Base-by-base conservation (phyloP, 2,888 invertebrate species). In the Dynastes maya region DNA sequence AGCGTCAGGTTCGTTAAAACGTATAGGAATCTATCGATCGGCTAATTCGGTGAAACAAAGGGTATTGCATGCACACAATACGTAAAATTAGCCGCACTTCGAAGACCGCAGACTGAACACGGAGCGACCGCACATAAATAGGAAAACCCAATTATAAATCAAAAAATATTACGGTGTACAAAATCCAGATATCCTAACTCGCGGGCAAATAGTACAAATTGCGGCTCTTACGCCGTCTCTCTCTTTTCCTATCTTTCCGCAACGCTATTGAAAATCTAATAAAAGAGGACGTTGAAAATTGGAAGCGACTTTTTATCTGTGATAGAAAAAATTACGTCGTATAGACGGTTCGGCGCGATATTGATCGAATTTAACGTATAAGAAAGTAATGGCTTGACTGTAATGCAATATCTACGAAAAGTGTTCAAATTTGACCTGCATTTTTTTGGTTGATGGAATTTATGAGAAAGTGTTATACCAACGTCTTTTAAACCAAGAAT, bases 111-210 rank as follows among this genome's bases (percentile, higher is more conserved):
- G 51, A 68, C n/a, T 29, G 68, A 68, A 68, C 68, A 27, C 22
- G 40, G 51, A 13, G 40, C 11, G 27, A 51, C 68, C 68, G 51
- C 68, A 68, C 68, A 68, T 51, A 68, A 68, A 68, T 68, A 53
- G 27, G 11, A 13, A 51, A 51, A 68, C 51, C 68, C 68, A 68
- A 68, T 68, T 68, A 68, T 68, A 51, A 68, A 51, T 68, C 68
- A 68, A 29, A 51, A 68, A 68, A 51, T 68, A 68, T 51, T 68
- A 51, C 53, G 22, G 6, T 29, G 27, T 27, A 68, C 68, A 68
- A 68, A 51, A 51, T 68, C 68, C 68, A 68, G 68, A 68, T 68
- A 68, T 51, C 13, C 27, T 9, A 22, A 40, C 68, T 29, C 68
- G 11, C 40, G 13, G 27, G 51, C 68, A 51, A 49, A 68, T 51